These are phyloP conservation scores for Sarotherodon lohbergeri DNA, from an alignment of 2,113 vertebrate species.

Conservation along the genomic window DNA sequence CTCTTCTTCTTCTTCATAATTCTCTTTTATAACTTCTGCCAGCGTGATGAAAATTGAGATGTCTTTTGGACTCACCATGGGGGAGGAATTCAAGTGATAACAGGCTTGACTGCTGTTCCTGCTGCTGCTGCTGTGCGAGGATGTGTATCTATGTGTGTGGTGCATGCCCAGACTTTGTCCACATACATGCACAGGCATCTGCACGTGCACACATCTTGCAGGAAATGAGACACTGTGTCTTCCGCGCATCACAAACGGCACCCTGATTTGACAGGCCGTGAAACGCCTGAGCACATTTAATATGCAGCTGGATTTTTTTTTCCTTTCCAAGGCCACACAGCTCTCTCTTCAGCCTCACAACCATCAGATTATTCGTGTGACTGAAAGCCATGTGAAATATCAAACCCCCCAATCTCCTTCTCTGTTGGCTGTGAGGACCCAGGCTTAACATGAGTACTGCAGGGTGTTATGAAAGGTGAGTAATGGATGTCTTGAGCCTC, in stretches of 20 bases:
- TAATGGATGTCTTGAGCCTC: background rate
- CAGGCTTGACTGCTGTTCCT: constrained; percentile 17
- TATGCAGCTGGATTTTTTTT: constrained; percentile 36
- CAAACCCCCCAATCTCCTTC: background rate
- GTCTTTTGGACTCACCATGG: constrained; percentile 27
- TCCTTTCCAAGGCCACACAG: constrained; percentile 11
- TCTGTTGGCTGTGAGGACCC: background rate
- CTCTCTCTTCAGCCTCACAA: background rate
- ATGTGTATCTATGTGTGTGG: background rate
- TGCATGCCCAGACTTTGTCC: background rate
- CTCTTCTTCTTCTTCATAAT: background rate
- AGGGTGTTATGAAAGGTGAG: constrained; percentile 13
- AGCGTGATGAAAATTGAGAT: constrained; percentile 52
- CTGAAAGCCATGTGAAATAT: constrained; percentile 37
- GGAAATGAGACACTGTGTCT: constrained; percentile 21
- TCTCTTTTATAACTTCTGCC: constrained; percentile 46
- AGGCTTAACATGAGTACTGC: background rate
- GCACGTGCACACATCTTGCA: background rate
- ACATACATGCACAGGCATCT: background rate
- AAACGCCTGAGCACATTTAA: constrained; percentile 57
- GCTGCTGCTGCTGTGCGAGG: background rate
- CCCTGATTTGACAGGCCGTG: constrained; percentile 42
- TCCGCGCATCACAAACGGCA: constrained; percentile 33
- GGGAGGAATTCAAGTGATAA: constrained; percentile 37
- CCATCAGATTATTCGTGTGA: constrained; percentile 47